Evolutionary conservation across 2,797 vertebrate genomes (phyloP).

Genomic region (Cuculus canorus): DNA sequence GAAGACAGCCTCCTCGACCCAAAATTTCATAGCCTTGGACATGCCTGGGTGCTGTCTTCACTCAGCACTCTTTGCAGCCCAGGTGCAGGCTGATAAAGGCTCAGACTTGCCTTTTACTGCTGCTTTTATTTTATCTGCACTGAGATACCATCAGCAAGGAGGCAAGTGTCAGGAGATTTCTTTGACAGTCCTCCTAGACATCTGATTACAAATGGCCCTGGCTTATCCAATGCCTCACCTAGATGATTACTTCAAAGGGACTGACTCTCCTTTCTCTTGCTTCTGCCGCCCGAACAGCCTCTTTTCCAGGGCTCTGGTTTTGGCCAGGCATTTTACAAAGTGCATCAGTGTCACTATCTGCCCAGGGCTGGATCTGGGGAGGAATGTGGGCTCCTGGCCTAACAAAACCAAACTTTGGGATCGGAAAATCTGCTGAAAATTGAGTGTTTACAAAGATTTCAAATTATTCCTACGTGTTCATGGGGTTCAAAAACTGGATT

Average conservation of each 20-base stretch:
- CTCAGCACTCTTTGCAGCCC: not conserved
- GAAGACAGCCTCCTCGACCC: not conserved
- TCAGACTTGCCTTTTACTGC: constrained; percentile 15
- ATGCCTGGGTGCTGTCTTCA: not conserved
- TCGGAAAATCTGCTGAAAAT: constrained; percentile 27
- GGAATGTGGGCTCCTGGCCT: constrained; percentile 11
- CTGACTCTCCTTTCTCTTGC: not conserved
- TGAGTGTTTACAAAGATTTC: constrained; percentile 16
- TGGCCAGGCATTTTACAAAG: constrained; percentile 7
- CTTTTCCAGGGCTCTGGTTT: constrained; percentile 32
- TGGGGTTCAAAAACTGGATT: not conserved
- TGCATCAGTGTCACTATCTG: not conserved
- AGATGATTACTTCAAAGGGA: constrained; percentile 65
- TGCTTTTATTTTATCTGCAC: constrained; percentile 54
- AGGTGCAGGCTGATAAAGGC: constrained; percentile 49
- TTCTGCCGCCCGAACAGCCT: constrained; percentile 31
- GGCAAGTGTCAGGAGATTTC: constrained; percentile 65
- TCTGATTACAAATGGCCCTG: constrained; percentile 50
- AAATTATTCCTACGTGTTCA: not conserved
- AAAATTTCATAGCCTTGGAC: not conserved
- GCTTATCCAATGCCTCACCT: constrained; percentile 50
- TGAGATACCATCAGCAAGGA: constrained; percentile 66
- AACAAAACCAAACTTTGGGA: not conserved
- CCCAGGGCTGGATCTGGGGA: not conserved
- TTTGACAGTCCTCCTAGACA: constrained; percentile 70